Conservation (phyloP, 1,140 invertebrate species). For the Chironomus tepperi region DNA sequence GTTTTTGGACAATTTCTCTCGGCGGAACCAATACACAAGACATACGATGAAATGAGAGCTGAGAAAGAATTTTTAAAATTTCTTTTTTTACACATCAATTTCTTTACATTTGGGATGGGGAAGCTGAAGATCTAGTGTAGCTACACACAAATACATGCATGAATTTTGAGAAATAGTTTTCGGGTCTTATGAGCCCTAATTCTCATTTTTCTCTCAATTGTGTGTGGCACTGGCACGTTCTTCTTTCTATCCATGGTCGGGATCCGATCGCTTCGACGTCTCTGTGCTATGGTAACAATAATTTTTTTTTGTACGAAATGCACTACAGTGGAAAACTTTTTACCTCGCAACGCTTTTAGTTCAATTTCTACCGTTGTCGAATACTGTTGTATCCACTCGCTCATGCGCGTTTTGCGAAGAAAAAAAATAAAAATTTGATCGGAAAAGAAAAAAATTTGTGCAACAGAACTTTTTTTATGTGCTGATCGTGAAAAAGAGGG, state of each 20-base stretch:
- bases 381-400: neutral
- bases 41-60: too few relatives aligned
- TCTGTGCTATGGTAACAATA: neutral
- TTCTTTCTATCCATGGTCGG: neutral
- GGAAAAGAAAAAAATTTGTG: neutral
- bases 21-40: too few relatives aligned
- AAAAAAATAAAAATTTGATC: neutral
- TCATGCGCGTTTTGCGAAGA: neutral
- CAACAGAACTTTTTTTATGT: too few relatives aligned
- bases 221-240: conserved; percentile 10
- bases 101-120: neutral
- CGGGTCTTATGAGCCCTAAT: conserved; percentile 5
- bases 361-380: conserved; percentile 22
- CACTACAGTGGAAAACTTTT: conserved; percentile 12
- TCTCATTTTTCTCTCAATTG: neutral
- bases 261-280: neutral
- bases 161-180: neutral
- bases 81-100: neutral
- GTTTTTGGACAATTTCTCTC: too few relatives aligned
- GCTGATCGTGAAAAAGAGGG: neutral
- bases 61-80: neutral
- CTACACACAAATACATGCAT: neutral
- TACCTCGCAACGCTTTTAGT: conserved; percentile 21
- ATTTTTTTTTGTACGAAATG: neutral
- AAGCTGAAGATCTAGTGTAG: conserved; percentile 6